Evolutionary conservation across 1,140 invertebrate genomes (phyloP).

Genomic region (Whitmania pigra): DNA sequence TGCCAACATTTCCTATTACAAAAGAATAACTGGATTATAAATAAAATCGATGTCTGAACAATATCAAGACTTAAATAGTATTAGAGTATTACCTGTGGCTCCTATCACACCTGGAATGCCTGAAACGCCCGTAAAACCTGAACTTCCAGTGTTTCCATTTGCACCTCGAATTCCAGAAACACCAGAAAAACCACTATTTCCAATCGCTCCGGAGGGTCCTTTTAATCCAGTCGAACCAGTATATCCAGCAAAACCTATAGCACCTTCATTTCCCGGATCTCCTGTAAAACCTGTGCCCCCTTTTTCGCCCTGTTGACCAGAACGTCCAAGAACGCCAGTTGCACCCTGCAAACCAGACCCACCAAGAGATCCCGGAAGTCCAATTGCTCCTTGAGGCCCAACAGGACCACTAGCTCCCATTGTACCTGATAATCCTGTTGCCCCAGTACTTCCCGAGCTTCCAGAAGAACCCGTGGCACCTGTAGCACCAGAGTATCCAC

Average conservation of each 20-base stretch:
- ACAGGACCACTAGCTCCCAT: neutral
- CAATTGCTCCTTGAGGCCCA: conserved; percentile 11
- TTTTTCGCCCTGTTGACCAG: neutral
- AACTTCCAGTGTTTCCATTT: neutral
- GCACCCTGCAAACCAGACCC: neutral
- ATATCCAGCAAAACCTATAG: conserved; percentile 9
- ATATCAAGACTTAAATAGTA: no score
- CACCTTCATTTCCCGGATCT: conserved; percentile 13
- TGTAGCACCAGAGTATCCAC: conserved; percentile 9
- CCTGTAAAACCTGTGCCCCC: conserved; percentile 6
- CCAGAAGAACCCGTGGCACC: conserved; percentile 2
- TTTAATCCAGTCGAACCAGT: conserved; percentile 11
- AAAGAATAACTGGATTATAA: neutral
- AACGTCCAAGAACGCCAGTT: neutral
- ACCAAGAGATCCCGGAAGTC: conserved; percentile 10
- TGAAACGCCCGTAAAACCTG: conserved; percentile 1
- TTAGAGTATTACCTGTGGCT: neutral
- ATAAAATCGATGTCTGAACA: no score
- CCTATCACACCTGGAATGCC: conserved; percentile 1
- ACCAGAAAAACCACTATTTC: conserved; percentile 4
- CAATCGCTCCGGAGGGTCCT: neutral
- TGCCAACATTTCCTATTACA: neutral
- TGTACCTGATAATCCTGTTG: neutral
- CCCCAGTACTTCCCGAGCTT: neutral
- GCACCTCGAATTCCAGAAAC: neutral